Evolutionary conservation across 2,888 invertebrate species (phyloP).

Genomic region (Sialis fuliginosa): DNA sequence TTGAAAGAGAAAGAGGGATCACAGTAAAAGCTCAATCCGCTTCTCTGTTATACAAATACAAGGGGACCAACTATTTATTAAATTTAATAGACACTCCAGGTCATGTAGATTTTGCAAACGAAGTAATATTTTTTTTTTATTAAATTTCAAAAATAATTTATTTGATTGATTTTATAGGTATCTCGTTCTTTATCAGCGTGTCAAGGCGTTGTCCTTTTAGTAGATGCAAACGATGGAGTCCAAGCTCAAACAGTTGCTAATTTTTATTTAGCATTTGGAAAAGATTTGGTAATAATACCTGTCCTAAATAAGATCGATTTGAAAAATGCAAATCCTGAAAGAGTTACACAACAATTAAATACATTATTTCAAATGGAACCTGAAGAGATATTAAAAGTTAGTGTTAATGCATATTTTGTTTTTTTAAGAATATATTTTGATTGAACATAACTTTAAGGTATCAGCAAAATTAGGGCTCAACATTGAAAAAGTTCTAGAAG

Average conservation of each 20-base stretch:
- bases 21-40: slow-evolving; percentile 97
- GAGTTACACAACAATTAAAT: slow-evolving; percentile 60
- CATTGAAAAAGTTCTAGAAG: slow-evolving; percentile 55
- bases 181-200: slow-evolving; percentile 80
- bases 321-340: slow-evolving; percentile 73
- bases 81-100: slow-evolving; percentile 97
- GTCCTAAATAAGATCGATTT: slow-evolving; percentile 95
- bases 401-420: slow-evolving; percentile 4
- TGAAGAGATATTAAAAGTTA: slow-evolving; percentile 53
- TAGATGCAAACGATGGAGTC: slow-evolving; percentile 91
- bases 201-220: slow-evolving; percentile 84
- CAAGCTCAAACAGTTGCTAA: slow-evolving; percentile 98
- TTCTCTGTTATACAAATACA: slow-evolving; percentile 60
- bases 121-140: slow-evolving; percentile 37
- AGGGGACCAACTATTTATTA: slow-evolving; percentile 56
- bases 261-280: slow-evolving; percentile 74
- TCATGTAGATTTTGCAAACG: slow-evolving; percentile 94
- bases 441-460: slow-evolving; percentile 26
- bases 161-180: slow-evolving; percentile 28
- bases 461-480: slow-evolving; percentile 88
- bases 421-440: not conserved
- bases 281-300: slow-evolving; percentile 69
- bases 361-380: slow-evolving; percentile 66
- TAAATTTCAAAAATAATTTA: not conserved
- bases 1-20: slow-evolving; percentile 91